Conservation (phyloP, 1,140 invertebrate genomes). For the Musca domestica region DNA sequence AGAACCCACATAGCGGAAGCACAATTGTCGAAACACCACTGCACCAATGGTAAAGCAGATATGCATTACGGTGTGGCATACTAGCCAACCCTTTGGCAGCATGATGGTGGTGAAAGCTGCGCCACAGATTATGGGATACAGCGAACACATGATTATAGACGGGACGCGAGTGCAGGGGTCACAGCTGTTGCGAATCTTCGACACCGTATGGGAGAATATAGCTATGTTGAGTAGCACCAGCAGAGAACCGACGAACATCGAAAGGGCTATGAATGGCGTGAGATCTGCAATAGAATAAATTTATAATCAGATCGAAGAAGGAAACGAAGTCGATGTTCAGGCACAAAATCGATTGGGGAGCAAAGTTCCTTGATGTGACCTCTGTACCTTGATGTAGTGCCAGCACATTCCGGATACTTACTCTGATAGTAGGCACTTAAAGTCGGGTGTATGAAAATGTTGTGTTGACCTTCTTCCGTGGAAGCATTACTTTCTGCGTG, state of each 20-base stretch:
- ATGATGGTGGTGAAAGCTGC: conserved; percentile 45
- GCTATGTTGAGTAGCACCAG: conserved; percentile 46
- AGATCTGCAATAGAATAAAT: conserved; percentile 35
- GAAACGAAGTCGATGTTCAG: not conserved
- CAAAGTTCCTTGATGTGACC: too few species aligned
- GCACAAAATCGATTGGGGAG: not conserved
- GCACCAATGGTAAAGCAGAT: conserved; percentile 47
- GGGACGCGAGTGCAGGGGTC: conserved; percentile 32
- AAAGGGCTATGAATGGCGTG: conserved; percentile 43
- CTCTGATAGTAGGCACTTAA: conserved; percentile 44
- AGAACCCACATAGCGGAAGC: conserved; percentile 43
- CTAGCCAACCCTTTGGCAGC: conserved; percentile 45
- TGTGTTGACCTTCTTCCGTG: not conserved
- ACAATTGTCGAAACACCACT: conserved; percentile 38
- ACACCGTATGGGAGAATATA: conserved; percentile 40
- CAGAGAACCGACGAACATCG: conserved; percentile 41
- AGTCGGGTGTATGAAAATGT: conserved; percentile 33
- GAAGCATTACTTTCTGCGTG: not conserved
- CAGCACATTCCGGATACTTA: too few species aligned
- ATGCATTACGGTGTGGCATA: conserved; percentile 51
- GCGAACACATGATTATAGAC: conserved; percentile 40
- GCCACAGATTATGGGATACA: conserved; percentile 47
- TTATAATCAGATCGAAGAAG: not conserved
- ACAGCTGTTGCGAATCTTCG: conserved; percentile 38
- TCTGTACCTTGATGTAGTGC: too few species aligned